Evolutionary conservation across 2,113 vertebrate species (phyloP), one percentile per base, ranked within the genome.

Genomic region (Rhabdornis inornatus): DNA sequence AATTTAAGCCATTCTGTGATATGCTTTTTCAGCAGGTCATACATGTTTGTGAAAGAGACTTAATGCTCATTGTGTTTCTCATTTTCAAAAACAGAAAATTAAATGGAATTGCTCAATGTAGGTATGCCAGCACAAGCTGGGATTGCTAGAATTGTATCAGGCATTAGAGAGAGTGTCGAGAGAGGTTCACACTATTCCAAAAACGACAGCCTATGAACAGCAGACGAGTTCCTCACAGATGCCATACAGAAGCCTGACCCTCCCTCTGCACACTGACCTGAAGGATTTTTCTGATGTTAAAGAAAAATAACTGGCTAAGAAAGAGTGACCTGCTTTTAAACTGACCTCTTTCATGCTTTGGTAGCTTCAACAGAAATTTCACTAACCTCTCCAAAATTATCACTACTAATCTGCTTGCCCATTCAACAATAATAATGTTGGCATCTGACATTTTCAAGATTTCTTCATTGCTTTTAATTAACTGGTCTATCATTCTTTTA

Each of bases 401-500:
- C 16, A 55, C 37, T 66, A 55, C 7, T 40, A 74, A 77, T 83
- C 72, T 89, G 53, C 33, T 16, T 94, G 52, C 4, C 18, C 42
- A 18, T 44, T 55, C 70, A 88, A 77, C 39, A 71, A 40, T 74
- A 31, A 35, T 8, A 71, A 71, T 33, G 52, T 30, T 63, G 33
- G 22, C 56, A 68, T 33, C 60, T 30, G 42, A 61, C 20, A 65
- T 57, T 55, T 69, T 70, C 31, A 76, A 42, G 24, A 71, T 59
- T 69, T 59, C n/a, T 70, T 89, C 61, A 86, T 33, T 59, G 53
- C 25, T 94, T 90, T 93, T 83, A 63, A 82, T 60, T 81, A 89
- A 6, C 35, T 59, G 15, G 28, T 79, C 47, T 74, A 59, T 47
- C 57, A 76, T 16, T 80, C 8, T 74, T 72, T 68, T 70, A 7